A percentile compares a stretch with the other conserved stretches of the same genome.
Evolutionary conservation across 1,140 invertebrate genomes (phyloP).

Genomic region (Drosophila varians): DNA sequence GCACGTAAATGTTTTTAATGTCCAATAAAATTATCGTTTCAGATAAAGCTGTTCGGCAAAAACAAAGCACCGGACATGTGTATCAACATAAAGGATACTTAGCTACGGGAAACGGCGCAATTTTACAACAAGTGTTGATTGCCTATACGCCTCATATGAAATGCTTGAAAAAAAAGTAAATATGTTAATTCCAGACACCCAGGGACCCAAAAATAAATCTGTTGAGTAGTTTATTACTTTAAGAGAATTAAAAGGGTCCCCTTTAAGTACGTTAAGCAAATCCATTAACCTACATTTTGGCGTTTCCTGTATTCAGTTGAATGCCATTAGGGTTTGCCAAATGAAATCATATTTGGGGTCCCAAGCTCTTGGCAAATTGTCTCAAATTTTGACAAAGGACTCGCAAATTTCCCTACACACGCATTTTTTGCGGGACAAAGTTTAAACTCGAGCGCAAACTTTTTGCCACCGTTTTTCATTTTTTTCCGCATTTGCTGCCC

Average conservation of each 20-base stretch:
- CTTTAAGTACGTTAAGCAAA: background rate
- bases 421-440: conserved; percentile 43
- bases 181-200: conserved; percentile 4
- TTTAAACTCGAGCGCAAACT: conserved; percentile 59
- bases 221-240: background rate
- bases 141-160: conserved; percentile 3
- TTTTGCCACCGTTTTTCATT: conserved; percentile 51
- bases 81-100: conserved; percentile 22
- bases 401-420: conserved; percentile 29
- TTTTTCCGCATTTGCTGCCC: conserved; percentile 43
- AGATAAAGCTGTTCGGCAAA: conserved; percentile 58
- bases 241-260: background rate
- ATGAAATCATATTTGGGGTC: conserved; percentile 11
- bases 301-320: conserved; percentile 16
- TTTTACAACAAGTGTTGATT: conserved; percentile 42
- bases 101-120: conserved; percentile 19
- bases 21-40: conserved; percentile 74
- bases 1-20: conserved; percentile 77
- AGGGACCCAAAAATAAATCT: background rate
- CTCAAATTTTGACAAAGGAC: conserved; percentile 51
- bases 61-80: conserved; percentile 26
- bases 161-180: background rate
- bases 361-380: conserved; percentile 50
- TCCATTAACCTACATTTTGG: conserved; percentile 1
- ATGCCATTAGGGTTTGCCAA: conserved; percentile 18